phyloP scores from a whole-genome alignment of 2,797 vertebrate genomes.

The Channallabes apus region DNA sequence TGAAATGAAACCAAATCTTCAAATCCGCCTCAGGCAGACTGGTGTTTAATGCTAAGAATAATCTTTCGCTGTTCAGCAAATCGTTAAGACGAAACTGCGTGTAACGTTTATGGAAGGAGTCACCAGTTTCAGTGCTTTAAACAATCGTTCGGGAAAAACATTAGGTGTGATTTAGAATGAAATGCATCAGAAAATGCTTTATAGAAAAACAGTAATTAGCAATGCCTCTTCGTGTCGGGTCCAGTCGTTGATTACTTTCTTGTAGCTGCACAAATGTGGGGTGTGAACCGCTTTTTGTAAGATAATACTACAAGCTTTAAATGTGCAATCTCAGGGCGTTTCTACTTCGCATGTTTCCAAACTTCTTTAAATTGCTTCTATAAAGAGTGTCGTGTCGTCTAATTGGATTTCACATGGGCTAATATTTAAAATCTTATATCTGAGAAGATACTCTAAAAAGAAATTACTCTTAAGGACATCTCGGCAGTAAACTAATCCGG shows the following conservation, averaged over 20 bases:
- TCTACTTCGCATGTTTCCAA: background rate
- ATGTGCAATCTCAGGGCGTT: background rate
- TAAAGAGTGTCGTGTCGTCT: background rate
- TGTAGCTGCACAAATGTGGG: background rate
- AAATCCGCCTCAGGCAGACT: no score
- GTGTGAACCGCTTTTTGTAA: background rate
- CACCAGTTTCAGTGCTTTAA: background rate
- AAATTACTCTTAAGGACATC: background rate
- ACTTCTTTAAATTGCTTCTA: background rate
- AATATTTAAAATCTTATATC: background rate
- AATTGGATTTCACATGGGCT: background rate
- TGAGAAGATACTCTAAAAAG: no score
- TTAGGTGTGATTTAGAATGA: background rate
- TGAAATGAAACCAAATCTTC: background rate
- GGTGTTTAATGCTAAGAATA: background rate
- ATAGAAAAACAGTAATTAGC: background rate
- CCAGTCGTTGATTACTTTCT: background rate
- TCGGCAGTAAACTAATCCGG: background rate
- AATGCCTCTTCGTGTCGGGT: background rate
- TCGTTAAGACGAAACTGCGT: background rate
- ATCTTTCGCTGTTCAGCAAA: background rate
- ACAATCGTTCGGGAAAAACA: background rate
- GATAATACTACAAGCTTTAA: background rate
- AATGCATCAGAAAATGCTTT: background rate
- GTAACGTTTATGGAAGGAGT: background rate